These are phyloP conservation scores for Morone saxatilis DNA, from an alignment of 2,113 vertebrate genomes.

Conservation along the genomic window DNA sequence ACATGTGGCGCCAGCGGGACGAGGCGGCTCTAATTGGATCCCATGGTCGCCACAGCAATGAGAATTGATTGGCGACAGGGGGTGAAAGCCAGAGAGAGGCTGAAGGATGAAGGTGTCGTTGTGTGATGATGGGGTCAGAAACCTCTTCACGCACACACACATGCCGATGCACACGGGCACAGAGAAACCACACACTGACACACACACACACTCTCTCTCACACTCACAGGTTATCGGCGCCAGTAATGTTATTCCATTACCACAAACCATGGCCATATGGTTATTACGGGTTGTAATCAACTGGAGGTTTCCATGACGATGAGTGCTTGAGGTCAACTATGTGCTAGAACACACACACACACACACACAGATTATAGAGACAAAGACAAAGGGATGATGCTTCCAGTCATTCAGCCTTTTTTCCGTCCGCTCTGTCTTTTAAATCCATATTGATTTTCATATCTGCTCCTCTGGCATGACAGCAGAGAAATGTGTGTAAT, in stretches of 20 bases:
- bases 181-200: background rate
- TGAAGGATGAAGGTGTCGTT: slow-evolving; percentile 40
- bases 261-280: slow-evolving; percentile 40
- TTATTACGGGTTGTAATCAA: slow-evolving; percentile 40
- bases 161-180: background rate
- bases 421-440: too few relatives aligned
- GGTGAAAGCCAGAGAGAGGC: slow-evolving; percentile 25
- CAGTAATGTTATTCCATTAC: slow-evolving; percentile 46
- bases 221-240: background rate
- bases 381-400: background rate
- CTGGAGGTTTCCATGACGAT: slow-evolving; percentile 44
- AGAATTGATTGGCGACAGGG: slow-evolving; percentile 66
- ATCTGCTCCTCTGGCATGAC: background rate
- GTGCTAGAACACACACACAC: background rate
- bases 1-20: slow-evolving; percentile 17
- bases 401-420: background rate
- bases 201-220: background rate
- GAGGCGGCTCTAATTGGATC: slow-evolving; percentile 62
- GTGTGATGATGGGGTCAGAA: slow-evolving; percentile 57
- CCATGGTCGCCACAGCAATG: slow-evolving; percentile 24
- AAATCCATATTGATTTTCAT: background rate
- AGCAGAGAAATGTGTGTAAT: background rate
- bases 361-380: background rate
- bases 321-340: slow-evolving; percentile 16
- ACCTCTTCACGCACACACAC: background rate